Percentiles rank a stretch among this genome's conserved stretches.
Evolutionary conservation across 1,140 invertebrate genomes (phyloP).

Genomic region (Neodiprion virginianus): DNA sequence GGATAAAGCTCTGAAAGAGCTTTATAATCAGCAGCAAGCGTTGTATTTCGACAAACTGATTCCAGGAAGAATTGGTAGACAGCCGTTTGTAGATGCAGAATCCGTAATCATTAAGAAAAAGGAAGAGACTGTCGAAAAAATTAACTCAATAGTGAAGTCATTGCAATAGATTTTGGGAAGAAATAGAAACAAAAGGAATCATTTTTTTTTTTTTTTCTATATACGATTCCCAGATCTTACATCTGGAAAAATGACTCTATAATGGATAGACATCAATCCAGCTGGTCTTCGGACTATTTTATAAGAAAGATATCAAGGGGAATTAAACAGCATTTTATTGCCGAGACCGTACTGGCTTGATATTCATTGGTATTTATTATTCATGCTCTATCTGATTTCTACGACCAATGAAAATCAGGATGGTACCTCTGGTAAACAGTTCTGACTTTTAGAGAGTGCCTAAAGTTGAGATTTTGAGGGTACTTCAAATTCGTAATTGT

Average conservation of each 20-base stretch:
- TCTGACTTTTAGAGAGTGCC: background rate
- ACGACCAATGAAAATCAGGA: background rate
- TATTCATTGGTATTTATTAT: background rate
- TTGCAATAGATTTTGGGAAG: slow-evolving; percentile 47
- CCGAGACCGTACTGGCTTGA: background rate
- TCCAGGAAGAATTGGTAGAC: slow-evolving; percentile 70
- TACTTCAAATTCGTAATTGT: background rate
- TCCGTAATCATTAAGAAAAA: slow-evolving; percentile 67
- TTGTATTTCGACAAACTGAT: slow-evolving; percentile 72
- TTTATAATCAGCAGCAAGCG: slow-evolving; percentile 63
- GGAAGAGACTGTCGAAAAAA: slow-evolving; percentile 72
- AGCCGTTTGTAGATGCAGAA: slow-evolving; percentile 72
- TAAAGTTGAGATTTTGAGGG: background rate
- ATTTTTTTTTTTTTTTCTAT: slow-evolving; percentile 28
- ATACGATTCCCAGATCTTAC: background rate
- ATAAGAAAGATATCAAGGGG: background rate
- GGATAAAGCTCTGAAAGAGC: slow-evolving; percentile 64
- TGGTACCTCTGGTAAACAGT: background rate
- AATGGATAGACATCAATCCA: background rate
- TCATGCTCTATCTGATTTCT: background rate
- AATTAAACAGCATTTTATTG: background rate
- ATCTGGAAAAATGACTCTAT: background rate
- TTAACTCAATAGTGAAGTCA: slow-evolving; percentile 66
- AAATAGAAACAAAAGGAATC: slow-evolving; percentile 11
- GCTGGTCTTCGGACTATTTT: background rate